Percentiles rank a stretch among this genome's conserved stretches.
These are phyloP conservation scores for Pelobates cultripes DNA, from an alignment of 2,797 vertebrate genomes.

Conservation along the genomic window DNA sequence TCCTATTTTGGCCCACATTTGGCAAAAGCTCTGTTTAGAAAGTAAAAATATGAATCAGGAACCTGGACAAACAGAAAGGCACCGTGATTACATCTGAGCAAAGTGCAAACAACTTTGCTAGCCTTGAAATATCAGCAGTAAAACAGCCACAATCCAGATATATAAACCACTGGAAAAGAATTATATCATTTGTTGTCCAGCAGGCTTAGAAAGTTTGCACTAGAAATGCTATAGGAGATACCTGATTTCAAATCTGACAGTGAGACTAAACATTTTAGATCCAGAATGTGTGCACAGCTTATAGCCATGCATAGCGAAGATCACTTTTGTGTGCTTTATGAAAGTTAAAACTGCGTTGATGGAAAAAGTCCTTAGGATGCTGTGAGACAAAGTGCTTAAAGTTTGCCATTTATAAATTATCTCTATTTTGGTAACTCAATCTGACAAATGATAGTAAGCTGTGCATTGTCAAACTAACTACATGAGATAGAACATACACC, in stretches of 20 bases:
- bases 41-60: too few species aligned
- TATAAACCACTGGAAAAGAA: constrained; percentile 26
- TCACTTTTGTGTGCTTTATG: constrained; percentile 19
- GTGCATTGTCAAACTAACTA: constrained; percentile 15
- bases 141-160: neutral
- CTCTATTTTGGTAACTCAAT: constrained; percentile 39
- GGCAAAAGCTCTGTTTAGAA: too few species aligned
- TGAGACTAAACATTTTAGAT: constrained; percentile 53
- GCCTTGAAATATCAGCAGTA: neutral
- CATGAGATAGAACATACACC: neutral
- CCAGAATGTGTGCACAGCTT: constrained; percentile 25
- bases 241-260: constrained; percentile 33
- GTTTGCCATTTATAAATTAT: constrained; percentile 26
- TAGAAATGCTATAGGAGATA: constrained; percentile 19
- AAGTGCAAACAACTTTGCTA: neutral
- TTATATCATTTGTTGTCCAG: constrained; percentile 11
- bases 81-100: too few species aligned
- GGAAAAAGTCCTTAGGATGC: constrained; percentile 8
- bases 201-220: constrained; percentile 18
- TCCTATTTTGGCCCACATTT: too few species aligned
- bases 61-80: too few species aligned
- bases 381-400: constrained; percentile 6
- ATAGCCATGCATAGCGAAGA: constrained; percentile 19
- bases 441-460: constrained; percentile 41
- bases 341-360: constrained; percentile 23